Evolutionary conservation across 2,888 invertebrate species (phyloP), one percentile per base, ranked within the genome.

Genomic region (Orthosia gothica): DNA sequence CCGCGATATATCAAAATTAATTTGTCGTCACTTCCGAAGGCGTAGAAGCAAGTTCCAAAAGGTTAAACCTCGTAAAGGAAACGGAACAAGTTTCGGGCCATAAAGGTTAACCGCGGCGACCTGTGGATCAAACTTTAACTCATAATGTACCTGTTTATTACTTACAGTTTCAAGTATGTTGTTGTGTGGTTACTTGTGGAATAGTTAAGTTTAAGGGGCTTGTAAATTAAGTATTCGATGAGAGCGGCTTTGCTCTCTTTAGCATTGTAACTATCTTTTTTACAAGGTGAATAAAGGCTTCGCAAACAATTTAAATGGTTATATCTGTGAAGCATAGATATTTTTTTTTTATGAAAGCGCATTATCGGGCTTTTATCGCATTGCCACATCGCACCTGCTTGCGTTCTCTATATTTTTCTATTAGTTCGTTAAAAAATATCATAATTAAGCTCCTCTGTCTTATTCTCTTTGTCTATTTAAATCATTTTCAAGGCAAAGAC

Each of bases 51-150:
- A 63, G 55, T 80, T 71, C 65, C 54, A 76, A 82, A 81, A 83
- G 81, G 84, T 83, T 80, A 57, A 71, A 45, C 76, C 62, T 47
- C 40, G 55, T 66, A 40, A 70, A 68, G 83, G 81, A 82, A 82
- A 70, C 26, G 67, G 70, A 83, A 75, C 76, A 71, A 80, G 76
- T 82, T 82, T 75, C 7, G 69, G 81, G 55, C 66, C 58, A 57
- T 74, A 65, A 70, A 69, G 82, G 81, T 75, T 72, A 82, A 82
- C 84, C 81, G 58, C 70, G 61, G 49, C 80, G 68, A 81, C 81
- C 70, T 74, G 84, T 75, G 68, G 70, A 72, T 76, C 81, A 71
- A 76, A 80, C 69, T 83, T 61, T 66, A 69, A 84, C 71, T 76
- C 62, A 69, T 68, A 70, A 74, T 74, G 70, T 65, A 84, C 81